Base-by-base conservation (phyloP, 2,888 invertebrate species). In the Euzophera pinguis region DNA sequence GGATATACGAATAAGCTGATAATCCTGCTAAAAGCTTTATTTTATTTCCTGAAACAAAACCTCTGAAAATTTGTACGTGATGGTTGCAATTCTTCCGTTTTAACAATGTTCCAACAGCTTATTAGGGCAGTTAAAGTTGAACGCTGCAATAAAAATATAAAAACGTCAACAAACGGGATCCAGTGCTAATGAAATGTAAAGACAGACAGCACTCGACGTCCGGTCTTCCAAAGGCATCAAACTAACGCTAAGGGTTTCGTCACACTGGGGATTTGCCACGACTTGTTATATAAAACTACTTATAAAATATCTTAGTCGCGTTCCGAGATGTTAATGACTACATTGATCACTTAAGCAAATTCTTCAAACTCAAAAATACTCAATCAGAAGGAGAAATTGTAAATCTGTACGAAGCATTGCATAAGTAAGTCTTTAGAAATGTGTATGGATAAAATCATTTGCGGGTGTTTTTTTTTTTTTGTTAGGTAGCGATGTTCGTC, bases 181-280 rank as follows among this genome's bases (percentile, higher is more conserved):
- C 32, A 41, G 29, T 37, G 55, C 47, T 55, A 55, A 55, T 55
- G 55, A 50, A 55, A 55, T 53, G 50, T 53, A 50, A 55, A 55
- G 45, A 53, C 41, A 53, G 50, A 39, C 52, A 34, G 43, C 43
- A 38, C 50, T 47, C 49, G 13, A 38, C 49, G 37, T 39, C 50
- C 39, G 49, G 50, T 50, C 42, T 43, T 14, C 42, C 9, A 34
- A 34, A 37, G 47, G 37, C 35, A 14, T 37, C 12, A 35, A 17
- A n/a, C 42, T 12, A 42, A 27, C 43, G 8, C 8, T 7, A 32
- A 45, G 45, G 32, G 45, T 14, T 14, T 14, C n/a, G n/a, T 3
- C 17, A 41, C 17, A 17, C 22, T 41, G 22, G 22, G 5, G 22
- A 22, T 22, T 22, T 5, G 22, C 2, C 22, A n/a, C n/a, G n/a